Percentiles rank a stretch among this genome's conserved stretches.
Conservation (phyloP, 2,113 vertebrate genomes). For the Parus major region DNA sequence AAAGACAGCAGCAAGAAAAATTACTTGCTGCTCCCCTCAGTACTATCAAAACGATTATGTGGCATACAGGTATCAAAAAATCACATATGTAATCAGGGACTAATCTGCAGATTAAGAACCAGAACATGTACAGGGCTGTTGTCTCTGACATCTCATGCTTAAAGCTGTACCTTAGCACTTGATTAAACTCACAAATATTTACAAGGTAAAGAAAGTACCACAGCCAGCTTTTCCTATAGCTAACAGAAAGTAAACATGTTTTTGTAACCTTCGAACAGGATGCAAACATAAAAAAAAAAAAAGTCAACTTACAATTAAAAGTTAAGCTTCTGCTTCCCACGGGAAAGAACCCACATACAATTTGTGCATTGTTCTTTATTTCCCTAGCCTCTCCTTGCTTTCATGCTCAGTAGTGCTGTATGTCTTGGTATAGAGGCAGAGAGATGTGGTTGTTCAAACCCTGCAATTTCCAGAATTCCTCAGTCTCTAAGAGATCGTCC, state of each 20-base stretch:
- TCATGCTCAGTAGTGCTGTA: background rate
- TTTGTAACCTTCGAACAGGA: conserved; percentile 26
- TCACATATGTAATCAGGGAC: background rate
- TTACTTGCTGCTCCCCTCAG: background rate
- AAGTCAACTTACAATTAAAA: background rate
- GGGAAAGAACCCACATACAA: background rate
- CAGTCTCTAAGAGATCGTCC: background rate
- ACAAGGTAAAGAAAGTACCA: background rate
- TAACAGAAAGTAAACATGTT: conserved; percentile 26
- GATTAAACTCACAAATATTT: conserved; percentile 42
- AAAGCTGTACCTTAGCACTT: background rate
- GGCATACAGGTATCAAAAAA: background rate
- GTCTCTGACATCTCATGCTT: background rate
- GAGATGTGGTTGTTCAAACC: background rate
- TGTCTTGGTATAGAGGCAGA: background rate
- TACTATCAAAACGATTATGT: background rate
- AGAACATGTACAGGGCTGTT: background rate
- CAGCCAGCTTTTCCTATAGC: background rate
- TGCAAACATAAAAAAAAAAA: conserved; percentile 24
- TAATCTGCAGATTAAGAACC: background rate
- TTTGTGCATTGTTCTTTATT: background rate
- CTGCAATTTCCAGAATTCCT: background rate
- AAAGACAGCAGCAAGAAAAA: background rate
- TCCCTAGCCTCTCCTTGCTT: background rate
- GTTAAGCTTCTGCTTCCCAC: background rate